phyloP scores from a whole-genome alignment of 2,113 vertebrate species.

The Galemys pyrenaicus region DNA sequence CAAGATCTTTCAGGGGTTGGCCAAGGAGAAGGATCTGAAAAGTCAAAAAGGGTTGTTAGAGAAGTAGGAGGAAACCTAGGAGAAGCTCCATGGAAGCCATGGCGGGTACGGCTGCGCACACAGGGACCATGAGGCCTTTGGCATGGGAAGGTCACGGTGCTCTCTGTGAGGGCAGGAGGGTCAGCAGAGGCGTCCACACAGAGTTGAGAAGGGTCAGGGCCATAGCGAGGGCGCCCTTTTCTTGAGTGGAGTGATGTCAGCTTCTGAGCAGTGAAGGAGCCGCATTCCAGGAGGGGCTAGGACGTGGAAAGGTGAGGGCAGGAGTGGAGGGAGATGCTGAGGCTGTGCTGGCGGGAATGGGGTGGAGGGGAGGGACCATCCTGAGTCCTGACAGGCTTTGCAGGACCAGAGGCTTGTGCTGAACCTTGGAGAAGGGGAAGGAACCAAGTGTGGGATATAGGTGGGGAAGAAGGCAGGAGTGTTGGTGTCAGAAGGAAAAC shows the following conservation, averaged over 20 bases:
- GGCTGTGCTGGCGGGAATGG: too few species aligned
- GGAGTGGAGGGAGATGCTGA: not conserved
- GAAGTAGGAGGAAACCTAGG: not conserved
- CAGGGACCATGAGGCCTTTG: rapidly evolving
- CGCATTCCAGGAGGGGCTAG: not conserved
- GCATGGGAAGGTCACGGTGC: not conserved
- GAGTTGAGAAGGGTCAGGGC: not conserved
- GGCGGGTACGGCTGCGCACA: not conserved
- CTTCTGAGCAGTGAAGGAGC: not conserved
- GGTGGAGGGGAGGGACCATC: not conserved
- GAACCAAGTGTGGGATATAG: not conserved
- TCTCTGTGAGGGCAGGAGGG: not conserved
- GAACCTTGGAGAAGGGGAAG: not conserved
- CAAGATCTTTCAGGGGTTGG: not conserved
- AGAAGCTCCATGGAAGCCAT: not conserved
- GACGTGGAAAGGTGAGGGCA: not conserved
- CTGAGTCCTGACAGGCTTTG: not conserved
- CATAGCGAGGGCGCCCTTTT: not conserved
- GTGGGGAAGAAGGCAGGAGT: not conserved
- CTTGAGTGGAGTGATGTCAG: not conserved
- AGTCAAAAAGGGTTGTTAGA: not conserved
- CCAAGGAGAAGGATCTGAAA: not conserved
- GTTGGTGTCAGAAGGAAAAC: not conserved
- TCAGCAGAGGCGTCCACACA: not conserved
- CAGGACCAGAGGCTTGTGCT: not conserved